Conservation (phyloP, 2,888 invertebrate genomes). For the Eulithis testata region DNA sequence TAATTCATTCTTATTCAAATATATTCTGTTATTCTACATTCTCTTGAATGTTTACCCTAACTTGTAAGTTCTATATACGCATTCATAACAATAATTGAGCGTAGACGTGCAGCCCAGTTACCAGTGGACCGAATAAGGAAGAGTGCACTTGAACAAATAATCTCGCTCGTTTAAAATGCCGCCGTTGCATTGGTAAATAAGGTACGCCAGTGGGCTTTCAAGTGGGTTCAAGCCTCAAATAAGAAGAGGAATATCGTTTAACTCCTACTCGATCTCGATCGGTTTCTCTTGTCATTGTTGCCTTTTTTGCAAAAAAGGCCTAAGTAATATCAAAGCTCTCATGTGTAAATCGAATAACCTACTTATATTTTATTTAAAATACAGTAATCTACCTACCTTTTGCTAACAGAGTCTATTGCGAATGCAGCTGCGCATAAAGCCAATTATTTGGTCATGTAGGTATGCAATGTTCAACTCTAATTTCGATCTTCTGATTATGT, state of each 20-base stretch:
- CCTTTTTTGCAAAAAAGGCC: constrained; percentile 38
- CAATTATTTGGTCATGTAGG: constrained; percentile 25
- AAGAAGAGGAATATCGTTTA: constrained; percentile 50
- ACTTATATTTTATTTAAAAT: not conserved
- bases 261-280: constrained; percentile 56
- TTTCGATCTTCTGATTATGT: constrained; percentile 15
- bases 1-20: too few relatives aligned
- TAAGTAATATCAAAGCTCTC: not conserved
- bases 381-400: not conserved
- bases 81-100: constrained; percentile 44
- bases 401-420: not conserved
- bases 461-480: constrained; percentile 7
- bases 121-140: constrained; percentile 60
- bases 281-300: constrained; percentile 37
- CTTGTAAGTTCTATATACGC: constrained; percentile 23
- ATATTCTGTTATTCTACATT: not conserved
- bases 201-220: constrained; percentile 55
- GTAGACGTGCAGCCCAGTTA: constrained; percentile 51
- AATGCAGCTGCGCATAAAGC: constrained; percentile 27
- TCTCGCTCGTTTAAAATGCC: constrained; percentile 57
- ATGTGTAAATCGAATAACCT: not conserved
- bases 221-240: constrained; percentile 57
- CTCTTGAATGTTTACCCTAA: constrained; percentile 14
- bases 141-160: constrained; percentile 76
- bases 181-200: constrained; percentile 60